phyloP scores from a whole-genome alignment of 2,113 vertebrate genomes.

The Nesogale talazaci region DNA sequence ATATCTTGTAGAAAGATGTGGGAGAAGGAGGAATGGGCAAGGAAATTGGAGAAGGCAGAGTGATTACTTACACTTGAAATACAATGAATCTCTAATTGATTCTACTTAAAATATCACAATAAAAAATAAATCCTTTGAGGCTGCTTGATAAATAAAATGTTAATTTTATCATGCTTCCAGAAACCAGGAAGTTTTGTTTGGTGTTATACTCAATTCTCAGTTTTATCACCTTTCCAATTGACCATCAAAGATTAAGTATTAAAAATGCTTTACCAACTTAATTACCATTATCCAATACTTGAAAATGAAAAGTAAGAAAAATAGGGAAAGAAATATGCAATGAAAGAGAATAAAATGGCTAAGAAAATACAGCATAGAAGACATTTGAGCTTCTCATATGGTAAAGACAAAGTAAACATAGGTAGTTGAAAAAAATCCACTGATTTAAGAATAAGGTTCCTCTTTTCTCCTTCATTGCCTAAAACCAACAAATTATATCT shows the following conservation, averaged over 20 bases:
- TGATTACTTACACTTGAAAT: neutral
- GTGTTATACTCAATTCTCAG: neutral
- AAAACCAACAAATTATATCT: no score
- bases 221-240: slow-evolving; percentile 17
- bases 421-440: neutral
- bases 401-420: neutral
- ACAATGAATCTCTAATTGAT: neutral
- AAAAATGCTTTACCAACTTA: neutral
- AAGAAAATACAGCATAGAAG: no score
- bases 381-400: no score
- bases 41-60: neutral
- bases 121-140: neutral
- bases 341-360: neutral
- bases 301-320: neutral
- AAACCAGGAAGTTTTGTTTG: neutral
- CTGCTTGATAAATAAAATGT: neutral
- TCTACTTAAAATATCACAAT: neutral
- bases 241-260: neutral
- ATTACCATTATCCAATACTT: neutral
- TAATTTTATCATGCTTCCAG: neutral
- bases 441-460: no score
- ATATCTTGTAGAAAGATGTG: neutral
- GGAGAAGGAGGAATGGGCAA: no score
- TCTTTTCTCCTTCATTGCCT: no score
- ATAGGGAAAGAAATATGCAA: neutral